Base-by-base conservation (phyloP, 2,113 vertebrate species). In the Triplophysa tibetana region DNA sequence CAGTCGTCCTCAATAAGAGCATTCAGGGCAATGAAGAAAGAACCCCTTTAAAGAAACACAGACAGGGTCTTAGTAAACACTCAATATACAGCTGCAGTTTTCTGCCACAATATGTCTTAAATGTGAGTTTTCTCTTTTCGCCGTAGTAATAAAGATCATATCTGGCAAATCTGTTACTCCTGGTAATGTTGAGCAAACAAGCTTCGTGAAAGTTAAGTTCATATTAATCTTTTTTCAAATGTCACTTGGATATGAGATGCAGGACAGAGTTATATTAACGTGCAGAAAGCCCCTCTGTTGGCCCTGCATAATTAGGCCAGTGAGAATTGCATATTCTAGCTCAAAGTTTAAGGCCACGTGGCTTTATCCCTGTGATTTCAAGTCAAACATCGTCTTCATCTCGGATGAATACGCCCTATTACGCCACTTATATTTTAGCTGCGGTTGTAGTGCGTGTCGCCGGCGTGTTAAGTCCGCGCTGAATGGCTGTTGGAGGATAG, bases 221-320 rank as follows among this genome's bases (percentile, higher is more conserved):
- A 90, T 88, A 86, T 92, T 90, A 90, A 91, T 93, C 73, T 90
- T 73, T 88, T 90, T 91, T 86, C 86, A 94, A 94, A 90, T 91
- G 93, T 91, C 93, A 90, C 74, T 81, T 78, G 89, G 75, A 83
- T 86, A 88, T 88, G 87, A 90, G 81, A 81, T 85, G 70, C 67
- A 63, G 84, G 70, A 78, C 62, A 81, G 82, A 90, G 84, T 87
- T 83, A 78, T 91, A 81, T 87, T 91, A 93, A 87, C 82, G 82
- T 84, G 86, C 63, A 43, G 60, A 85, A 80, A 86, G 85, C 87
- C 74, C 58, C 83, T 72, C 89, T 85, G 63, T 82, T 81, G 66
- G 81, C 74, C 17, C 16, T 72, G 84, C 84, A 90, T 92, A 92
- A 92, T 92, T 86, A 93, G 83, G 77, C 70, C 78, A 38, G 61